These are phyloP conservation scores for Tolypeutes matacus DNA, from an alignment of 2,797 vertebrate genomes.

Conservation along the genomic window DNA sequence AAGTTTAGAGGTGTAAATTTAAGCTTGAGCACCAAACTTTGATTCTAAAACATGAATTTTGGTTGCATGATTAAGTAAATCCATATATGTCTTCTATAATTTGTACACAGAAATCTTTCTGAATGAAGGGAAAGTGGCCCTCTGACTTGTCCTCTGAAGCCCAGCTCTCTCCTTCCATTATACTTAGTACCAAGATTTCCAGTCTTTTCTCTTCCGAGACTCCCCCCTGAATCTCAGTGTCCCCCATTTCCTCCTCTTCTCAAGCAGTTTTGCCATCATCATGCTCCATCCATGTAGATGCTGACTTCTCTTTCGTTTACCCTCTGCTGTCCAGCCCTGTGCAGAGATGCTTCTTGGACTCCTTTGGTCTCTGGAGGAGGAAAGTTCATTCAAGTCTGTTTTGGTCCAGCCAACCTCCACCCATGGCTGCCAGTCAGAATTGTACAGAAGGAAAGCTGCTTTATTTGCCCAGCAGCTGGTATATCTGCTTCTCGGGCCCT, in stretches of 20 bases:
- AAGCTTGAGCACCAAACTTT: not conserved
- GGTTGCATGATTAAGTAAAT: not conserved
- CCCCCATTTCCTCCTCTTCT: not conserved
- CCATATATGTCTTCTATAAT: not conserved
- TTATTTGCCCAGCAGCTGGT: slow-evolving; percentile 56
- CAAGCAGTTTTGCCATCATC: not conserved
- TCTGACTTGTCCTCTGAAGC: slow-evolving; percentile 26
- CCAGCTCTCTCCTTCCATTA: not conserved
- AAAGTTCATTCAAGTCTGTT: not conserved
- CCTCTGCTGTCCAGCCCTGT: not conserved
- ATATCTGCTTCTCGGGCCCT: not conserved
- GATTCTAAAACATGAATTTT: slow-evolving; percentile 19
- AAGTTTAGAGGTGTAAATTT: slow-evolving; percentile 59
- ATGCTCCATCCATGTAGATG: not conserved
- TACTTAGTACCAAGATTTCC: not conserved
- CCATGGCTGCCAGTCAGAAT: slow-evolving; percentile 1
- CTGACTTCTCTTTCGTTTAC: not conserved
- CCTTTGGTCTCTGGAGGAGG: not conserved
- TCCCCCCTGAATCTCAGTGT: not conserved
- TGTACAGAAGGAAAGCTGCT: slow-evolving; percentile 3
- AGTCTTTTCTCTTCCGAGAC: not conserved
- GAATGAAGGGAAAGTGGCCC: not conserved
- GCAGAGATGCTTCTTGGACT: not conserved
- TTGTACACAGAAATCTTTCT: slow-evolving; percentile 4
- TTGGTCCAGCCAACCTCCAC: not conserved